Evolutionary conservation across 2,888 invertebrate genomes (phyloP).

Genomic region (Villa cingulata): DNA sequence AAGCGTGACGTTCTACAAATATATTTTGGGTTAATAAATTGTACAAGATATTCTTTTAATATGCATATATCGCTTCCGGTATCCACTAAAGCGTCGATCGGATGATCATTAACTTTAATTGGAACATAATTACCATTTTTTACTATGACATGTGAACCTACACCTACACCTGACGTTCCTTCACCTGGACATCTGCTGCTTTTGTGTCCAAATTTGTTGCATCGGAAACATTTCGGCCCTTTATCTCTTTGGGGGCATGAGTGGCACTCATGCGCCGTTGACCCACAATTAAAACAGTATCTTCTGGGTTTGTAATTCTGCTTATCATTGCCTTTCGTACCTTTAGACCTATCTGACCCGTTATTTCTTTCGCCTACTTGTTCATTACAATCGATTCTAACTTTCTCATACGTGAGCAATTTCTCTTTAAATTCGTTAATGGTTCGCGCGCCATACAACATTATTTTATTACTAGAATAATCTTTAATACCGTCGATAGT

Average conservation of each 20-base stretch:
- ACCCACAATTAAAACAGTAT: too few species aligned
- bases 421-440: conserved; percentile 6
- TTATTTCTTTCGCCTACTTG: too few species aligned
- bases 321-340: too few species aligned
- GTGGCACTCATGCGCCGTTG: too few species aligned
- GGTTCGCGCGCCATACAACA: conserved; percentile 5
- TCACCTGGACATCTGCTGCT: neutral
- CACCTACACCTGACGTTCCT: neutral
- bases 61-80: neutral
- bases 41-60: neutral
- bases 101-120: neutral
- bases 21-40: neutral
- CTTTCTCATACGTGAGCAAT: conserved; percentile 5
- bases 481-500: conserved; percentile 10
- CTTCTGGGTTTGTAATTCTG: too few species aligned
- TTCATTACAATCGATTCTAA: too few species aligned
- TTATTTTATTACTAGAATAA: conserved; percentile 4
- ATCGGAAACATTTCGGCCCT: too few species aligned
- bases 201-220: neutral
- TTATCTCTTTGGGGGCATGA: too few species aligned
- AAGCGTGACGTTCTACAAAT: neutral
- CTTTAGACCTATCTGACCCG: too few species aligned
- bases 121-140: neutral
- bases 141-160: neutral
- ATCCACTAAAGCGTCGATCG: neutral